A percentile compares a stretch with the other conserved stretches of the same genome.
Evolutionary conservation across 2,113 vertebrate species (phyloP).

Genomic region (Spheniscus mendiculus): DNA sequence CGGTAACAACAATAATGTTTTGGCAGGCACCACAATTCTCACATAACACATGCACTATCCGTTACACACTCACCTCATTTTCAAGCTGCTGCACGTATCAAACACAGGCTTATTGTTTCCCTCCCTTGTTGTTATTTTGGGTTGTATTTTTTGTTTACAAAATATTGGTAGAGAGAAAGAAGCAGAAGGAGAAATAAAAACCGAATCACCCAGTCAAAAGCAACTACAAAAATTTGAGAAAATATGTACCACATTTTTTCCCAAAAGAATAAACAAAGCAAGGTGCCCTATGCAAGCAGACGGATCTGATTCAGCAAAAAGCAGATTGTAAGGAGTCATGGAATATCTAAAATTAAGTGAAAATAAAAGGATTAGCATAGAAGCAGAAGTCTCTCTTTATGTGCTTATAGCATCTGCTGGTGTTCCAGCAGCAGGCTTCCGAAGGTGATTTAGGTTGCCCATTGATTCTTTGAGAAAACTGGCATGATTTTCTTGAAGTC

Average conservation of each 20-base stretch:
- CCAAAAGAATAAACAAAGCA: neutral
- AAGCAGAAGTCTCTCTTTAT: neutral
- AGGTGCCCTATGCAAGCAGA: neutral
- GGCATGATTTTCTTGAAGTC: neutral
- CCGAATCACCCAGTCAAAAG: neutral
- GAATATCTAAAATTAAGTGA: neutral
- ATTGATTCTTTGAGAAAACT: neutral
- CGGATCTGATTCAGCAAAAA: neutral
- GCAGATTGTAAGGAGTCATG: neutral
- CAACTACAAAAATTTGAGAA: neutral
- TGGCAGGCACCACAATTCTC: conserved; percentile 17
- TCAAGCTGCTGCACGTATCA: conserved; percentile 35
- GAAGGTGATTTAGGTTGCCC: neutral
- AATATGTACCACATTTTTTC: neutral
- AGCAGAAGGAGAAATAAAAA: neutral
- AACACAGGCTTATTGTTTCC: neutral
- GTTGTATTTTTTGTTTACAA: neutral
- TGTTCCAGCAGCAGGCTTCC: neutral
- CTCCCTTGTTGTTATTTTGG: neutral
- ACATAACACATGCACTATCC: neutral
- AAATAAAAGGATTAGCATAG: neutral
- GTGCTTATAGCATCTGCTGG: neutral
- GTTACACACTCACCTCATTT: neutral
- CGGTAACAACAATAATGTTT: neutral
- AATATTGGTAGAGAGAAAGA: neutral